These are phyloP conservation scores for Crypturellus undulatus DNA, from an alignment of 2,113 vertebrate genomes.

Conservation along the genomic window DNA sequence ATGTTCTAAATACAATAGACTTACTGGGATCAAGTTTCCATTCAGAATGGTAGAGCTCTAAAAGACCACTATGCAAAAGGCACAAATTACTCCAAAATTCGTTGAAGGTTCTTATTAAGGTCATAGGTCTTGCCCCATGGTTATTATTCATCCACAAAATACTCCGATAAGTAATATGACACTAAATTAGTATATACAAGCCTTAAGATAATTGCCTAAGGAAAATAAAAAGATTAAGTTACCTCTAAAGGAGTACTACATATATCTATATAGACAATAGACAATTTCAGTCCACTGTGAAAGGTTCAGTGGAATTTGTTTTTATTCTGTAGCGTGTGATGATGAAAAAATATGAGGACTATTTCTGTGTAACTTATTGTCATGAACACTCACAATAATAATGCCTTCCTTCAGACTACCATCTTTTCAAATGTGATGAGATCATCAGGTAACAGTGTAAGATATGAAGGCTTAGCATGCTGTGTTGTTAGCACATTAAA, in stretches of 20 bases:
- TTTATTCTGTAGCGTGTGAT: conserved; percentile 72
- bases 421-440: conserved; percentile 81
- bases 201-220: conserved; percentile 78
- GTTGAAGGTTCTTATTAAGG: conserved; percentile 80
- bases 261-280: no score
- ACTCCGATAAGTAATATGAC: conserved; percentile 86
- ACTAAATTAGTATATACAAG: conserved; percentile 78
- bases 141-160: conserved; percentile 82
- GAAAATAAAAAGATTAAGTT: conserved; percentile 80
- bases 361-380: conserved; percentile 70
- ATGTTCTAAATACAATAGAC: conserved; percentile 84
- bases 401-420: conserved; percentile 74
- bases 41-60: conserved; percentile 68
- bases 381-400: conserved; percentile 75
- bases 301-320: conserved; percentile 64
- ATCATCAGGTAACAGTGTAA: conserved; percentile 84
- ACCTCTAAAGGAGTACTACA: conserved; percentile 67
- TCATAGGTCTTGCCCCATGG: conserved; percentile 80
- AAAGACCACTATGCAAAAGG: conserved; percentile 67
- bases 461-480: conserved; percentile 80
- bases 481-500: conserved; percentile 84
- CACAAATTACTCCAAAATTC: conserved; percentile 78
- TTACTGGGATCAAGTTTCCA: conserved; percentile 81
- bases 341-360: conserved; percentile 72
- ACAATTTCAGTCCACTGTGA: conserved; percentile 60